Conservation (phyloP, 2,113 vertebrate species). For the Aviceda subcristata region DNA sequence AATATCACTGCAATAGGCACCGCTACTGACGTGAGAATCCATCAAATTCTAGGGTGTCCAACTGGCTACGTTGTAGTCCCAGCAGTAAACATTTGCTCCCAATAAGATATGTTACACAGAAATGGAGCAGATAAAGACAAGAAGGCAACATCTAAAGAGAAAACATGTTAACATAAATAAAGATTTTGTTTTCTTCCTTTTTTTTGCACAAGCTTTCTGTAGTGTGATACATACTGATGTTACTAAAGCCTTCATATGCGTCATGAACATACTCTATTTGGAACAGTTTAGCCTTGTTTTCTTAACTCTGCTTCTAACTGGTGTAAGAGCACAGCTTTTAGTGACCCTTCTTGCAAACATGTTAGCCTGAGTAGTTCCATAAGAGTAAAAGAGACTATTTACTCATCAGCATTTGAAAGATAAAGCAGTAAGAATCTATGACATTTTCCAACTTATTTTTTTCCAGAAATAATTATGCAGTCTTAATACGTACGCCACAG, state of each 20-base stretch:
- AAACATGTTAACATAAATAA: background rate
- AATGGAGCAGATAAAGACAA: background rate
- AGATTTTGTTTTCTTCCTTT: background rate
- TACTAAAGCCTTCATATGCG: background rate
- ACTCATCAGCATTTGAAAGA: background rate
- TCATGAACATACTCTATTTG: background rate
- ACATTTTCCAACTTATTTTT: background rate
- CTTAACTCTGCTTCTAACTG: background rate
- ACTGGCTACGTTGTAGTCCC: background rate
- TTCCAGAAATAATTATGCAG: background rate
- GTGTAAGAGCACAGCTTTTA: background rate
- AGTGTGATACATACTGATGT: background rate
- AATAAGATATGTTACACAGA: background rate
- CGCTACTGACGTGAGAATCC: background rate
- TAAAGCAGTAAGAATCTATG: background rate
- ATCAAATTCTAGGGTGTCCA: background rate
- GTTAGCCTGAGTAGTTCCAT: background rate
- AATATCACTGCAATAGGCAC: background rate
- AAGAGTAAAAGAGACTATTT: background rate
- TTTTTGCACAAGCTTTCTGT: background rate
- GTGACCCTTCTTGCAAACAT: background rate
- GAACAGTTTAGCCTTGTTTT: background rate
- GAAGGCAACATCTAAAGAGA: background rate
- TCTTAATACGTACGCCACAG: background rate
- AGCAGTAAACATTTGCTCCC: background rate